Base-by-base conservation (phyloP, 2,888 invertebrate genomes). In the Oligia latruncula region DNA sequence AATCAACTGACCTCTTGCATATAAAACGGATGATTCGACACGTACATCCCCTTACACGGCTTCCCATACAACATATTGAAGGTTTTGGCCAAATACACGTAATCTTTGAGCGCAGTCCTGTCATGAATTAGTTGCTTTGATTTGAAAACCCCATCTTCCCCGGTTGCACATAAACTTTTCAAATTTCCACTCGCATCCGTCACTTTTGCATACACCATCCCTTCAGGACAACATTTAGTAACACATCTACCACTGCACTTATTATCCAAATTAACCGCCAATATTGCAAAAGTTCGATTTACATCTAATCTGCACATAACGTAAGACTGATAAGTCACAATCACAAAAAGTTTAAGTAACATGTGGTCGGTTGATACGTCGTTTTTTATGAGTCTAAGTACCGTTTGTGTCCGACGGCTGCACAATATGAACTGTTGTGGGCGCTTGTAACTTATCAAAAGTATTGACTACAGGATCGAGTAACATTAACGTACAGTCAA, bases 211-310 rank as follows among this genome's bases (percentile, higher is more conserved):
- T 87, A 91, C 49, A 89, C 86, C 89, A 90, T 90, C 1, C 89
- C 91, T n/a, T 87, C 65, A 0, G 92, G 92, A 62, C 94, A 94
- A 81, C 95, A 95, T 81, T 94, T 94, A 35, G 90, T 90, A 0
- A 94, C 68, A 87, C 92, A 94, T 11, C 81, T 86, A 35, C 66
- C 81, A n/a, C 71, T 81, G 84, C 92, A 90, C 75, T 76, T 70
- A 79, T 87, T 87, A 43, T 75, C 71, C 35, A 52, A 67, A 49
- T 82, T 82, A 8, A 75, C 40, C 40, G 20, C 35, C 2, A 78
- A 29, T 81, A 64, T 77, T 2, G 71, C 6, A 23, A 71, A 72
- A 72, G 67, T 86, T 40, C 74, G 73, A 82, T 87, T 86, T 4
- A 23, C 29, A 35, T 84, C 67, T 20, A 71, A 65, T 43, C 77